A percentile compares a stretch with the other conserved stretches of the same genome.
Evolutionary conservation across 2,888 invertebrate species (phyloP).

Genomic region (Parnassius smintheus): DNA sequence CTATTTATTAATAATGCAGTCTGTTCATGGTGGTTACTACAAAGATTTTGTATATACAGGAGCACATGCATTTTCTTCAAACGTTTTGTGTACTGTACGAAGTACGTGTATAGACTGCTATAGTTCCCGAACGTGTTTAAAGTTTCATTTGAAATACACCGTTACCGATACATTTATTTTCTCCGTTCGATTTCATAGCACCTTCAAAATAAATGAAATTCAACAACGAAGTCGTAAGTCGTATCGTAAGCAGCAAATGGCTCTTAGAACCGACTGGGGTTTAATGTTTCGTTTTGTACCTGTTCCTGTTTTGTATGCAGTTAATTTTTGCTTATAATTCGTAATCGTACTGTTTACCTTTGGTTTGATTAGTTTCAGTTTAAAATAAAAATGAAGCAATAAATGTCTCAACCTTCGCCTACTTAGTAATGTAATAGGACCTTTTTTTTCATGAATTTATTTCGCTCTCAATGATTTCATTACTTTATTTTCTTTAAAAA

Average conservation of each 20-base stretch:
- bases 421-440: too few relatives aligned
- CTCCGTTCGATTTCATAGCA: slow-evolving; percentile 34
- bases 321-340: too few relatives aligned
- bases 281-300: too few relatives aligned
- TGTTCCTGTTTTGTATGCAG: too few relatives aligned
- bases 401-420: too few relatives aligned
- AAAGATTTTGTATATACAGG: slow-evolving; percentile 10
- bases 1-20: neutral
- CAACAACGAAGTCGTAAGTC: slow-evolving; percentile 48
- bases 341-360: too few relatives aligned
- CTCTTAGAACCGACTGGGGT: slow-evolving; percentile 19
- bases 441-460: too few relatives aligned
- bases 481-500: too few relatives aligned
- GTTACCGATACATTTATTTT: slow-evolving; percentile 32
- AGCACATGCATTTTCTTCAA: slow-evolving; percentile 10
- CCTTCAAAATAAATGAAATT: slow-evolving; percentile 44
- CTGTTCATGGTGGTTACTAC: neutral
- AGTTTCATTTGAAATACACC: slow-evolving; percentile 23
- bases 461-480: too few relatives aligned
- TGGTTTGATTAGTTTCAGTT: too few relatives aligned
- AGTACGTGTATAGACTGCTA: slow-evolving; percentile 8
- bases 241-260: slow-evolving; percentile 44
- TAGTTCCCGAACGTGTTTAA: slow-evolving; percentile 11
- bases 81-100: slow-evolving; percentile 2
- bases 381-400: too few relatives aligned